Base-by-base conservation (phyloP, 1,140 invertebrate genomes). In the Panulirus ornatus region DNA sequence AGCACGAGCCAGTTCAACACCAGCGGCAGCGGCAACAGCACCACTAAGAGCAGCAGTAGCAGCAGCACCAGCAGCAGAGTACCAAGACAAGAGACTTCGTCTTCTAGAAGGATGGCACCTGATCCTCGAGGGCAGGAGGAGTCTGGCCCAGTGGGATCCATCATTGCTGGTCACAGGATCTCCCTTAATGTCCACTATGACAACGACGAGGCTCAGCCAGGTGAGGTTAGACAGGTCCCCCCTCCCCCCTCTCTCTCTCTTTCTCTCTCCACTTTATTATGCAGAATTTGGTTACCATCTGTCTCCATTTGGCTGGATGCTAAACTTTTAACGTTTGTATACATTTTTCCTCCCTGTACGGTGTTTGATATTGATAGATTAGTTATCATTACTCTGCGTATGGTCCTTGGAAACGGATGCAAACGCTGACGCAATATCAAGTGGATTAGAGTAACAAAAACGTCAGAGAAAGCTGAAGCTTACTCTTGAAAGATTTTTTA, bases 111-210 rank as follows among this genome's bases (percentile, higher is more conserved):
- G 27, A 89, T 89, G 88, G 88, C 88, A 11, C 88, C 88, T 8
- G 88, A 89, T 44, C 88, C 88, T 0, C 42, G 81, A 58, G 79
- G 70, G 22, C 88, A 89, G 34, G 88, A 89, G 79, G 88, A 89
- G 3, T 58, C 70, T 2, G 88, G 88, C 0, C 66, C 88, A 5
- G 88, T 83, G 34, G 88, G 88, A 19, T 89, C 88, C n/a, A 89
- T 89, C 47, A 89, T 89, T 27, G 88, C 88, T n/a, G 88, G 88
- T 19, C 88, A 89, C 79, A 89, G 71, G 88, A 89, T 89, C 34
- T 89, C 88, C 44, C 79, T 89, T 11, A 89, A 89, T 44, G 88
- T 89, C 27, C 88, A 84, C 44, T 89, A 89, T n/a, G 88, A 89
- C 34, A 89, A 84, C 36, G 78, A 78, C 1, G 84, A 89, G n/a